phyloP scores from a whole-genome alignment of 2,113 vertebrate genomes.

The Gasterosteus nipponicus region DNA sequence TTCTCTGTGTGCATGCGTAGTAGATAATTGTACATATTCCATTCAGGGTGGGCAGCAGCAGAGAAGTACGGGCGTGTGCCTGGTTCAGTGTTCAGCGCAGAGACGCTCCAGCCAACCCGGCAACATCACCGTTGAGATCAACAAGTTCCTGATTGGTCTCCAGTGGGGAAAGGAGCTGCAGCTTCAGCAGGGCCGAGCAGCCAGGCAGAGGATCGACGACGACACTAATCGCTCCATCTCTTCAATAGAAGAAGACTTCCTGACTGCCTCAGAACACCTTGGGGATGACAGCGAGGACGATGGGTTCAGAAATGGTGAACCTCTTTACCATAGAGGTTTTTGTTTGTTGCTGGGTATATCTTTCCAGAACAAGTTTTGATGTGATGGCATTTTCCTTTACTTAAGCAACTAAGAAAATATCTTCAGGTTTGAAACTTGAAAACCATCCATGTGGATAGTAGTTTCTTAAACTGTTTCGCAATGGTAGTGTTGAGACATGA shows the following conservation, averaged over 20 bases:
- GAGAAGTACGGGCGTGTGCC: slow-evolving; percentile 88
- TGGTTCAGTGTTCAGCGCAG: slow-evolving; percentile 87
- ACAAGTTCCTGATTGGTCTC: slow-evolving; percentile 94
- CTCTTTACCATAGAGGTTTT: not conserved
- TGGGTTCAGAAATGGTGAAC: slow-evolving; percentile 85
- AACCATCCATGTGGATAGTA: not conserved
- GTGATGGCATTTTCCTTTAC: not conserved
- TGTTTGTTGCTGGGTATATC: not conserved
- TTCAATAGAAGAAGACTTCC: slow-evolving; percentile 96
- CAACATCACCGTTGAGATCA: slow-evolving; percentile 93
- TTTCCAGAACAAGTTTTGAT: not conserved
- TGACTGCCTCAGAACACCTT: slow-evolving; percentile 93
- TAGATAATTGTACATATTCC: slow-evolving; percentile 31
- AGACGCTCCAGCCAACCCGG: slow-evolving; percentile 80
- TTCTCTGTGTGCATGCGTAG: slow-evolving; percentile 8
- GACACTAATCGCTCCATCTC: slow-evolving; percentile 96
- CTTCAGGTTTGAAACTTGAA: not conserved
- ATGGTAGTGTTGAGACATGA: slow-evolving; percentile 1
- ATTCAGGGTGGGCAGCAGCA: slow-evolving; percentile 77
- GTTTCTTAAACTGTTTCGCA: not conserved
- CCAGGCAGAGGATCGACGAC: slow-evolving; percentile 85
- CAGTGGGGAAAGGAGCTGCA: slow-evolving; percentile 89
- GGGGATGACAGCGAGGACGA: slow-evolving; percentile 93
- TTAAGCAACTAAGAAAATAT: not conserved
- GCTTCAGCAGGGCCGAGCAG: slow-evolving; percentile 77